A percentile compares a stretch with the other conserved stretches of the same genome.
Conservation (phyloP, 2,888 invertebrate genomes). For the Therioaphis trifolii region DNA sequence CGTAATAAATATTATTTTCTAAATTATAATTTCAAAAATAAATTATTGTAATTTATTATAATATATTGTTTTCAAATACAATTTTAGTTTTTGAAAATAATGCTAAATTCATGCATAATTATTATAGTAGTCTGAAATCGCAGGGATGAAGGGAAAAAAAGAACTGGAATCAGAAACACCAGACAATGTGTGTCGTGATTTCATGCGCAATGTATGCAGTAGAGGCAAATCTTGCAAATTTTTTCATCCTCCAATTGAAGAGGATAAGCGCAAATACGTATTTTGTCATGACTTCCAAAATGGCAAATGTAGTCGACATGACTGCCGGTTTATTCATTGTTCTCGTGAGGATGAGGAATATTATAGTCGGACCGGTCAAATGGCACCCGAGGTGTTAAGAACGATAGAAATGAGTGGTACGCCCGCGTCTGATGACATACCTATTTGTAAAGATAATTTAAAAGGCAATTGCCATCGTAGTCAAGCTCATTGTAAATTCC, state of each 20-base stretch:
- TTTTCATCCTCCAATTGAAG: constrained; percentile 65
- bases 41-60: neutral
- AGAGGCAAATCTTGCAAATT: constrained; percentile 69
- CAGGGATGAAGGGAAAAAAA: constrained; percentile 61
- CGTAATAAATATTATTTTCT: no score
- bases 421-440: constrained; percentile 69
- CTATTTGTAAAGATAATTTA: constrained; percentile 75
- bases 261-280: constrained; percentile 68
- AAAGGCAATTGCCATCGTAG: constrained; percentile 71
- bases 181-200: constrained; percentile 72
- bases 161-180: constrained; percentile 50
- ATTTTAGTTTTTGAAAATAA: constrained; percentile 46
- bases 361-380: constrained; percentile 78
- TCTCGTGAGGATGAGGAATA: constrained; percentile 80
- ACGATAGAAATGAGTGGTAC: constrained; percentile 74
- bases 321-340: constrained; percentile 83
- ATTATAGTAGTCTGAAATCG: constrained; percentile 48
- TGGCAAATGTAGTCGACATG: constrained; percentile 78
- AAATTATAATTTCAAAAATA: no score
- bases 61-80: neutral
- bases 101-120: constrained; percentile 34
- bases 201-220: constrained; percentile 73
- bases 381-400: constrained; percentile 74
- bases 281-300: constrained; percentile 81
- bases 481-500: constrained; percentile 64